Evolutionary conservation across 2,113 vertebrate genomes (phyloP).

Genomic region (Entelurus aequoreus): DNA sequence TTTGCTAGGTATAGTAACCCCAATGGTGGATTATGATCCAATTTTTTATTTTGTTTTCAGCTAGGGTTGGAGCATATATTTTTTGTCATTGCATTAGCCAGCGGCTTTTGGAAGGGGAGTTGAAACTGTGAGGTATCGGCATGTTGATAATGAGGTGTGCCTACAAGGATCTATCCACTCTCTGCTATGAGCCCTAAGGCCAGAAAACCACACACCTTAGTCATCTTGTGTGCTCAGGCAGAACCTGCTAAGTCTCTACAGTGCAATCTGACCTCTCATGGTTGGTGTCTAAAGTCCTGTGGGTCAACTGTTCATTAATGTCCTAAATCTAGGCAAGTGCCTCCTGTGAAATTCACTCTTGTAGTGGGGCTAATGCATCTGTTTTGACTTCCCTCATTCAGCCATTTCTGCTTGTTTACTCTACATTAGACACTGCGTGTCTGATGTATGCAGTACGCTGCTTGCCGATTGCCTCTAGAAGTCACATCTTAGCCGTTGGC

Average conservation of each 20-base stretch:
- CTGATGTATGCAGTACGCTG: neutral
- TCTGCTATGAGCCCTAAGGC: conserved; percentile 55
- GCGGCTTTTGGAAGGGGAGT: conserved; percentile 13
- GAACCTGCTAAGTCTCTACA: too few species aligned
- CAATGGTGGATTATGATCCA: neutral
- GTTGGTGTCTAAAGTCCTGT: too few species aligned
- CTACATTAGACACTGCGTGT: too few species aligned
- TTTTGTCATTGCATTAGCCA: conserved; percentile 21
- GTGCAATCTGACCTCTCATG: too few species aligned
- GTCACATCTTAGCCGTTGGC: conserved; percentile 41
- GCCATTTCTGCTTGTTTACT: too few species aligned
- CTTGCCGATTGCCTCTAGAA: conserved; percentile 27
- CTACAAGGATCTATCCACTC: conserved; percentile 52
- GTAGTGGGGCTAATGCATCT: neutral
- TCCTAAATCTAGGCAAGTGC: too few species aligned
- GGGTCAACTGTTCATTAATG: too few species aligned
- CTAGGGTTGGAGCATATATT: conserved; percentile 1
- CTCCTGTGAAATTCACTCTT: too few species aligned
- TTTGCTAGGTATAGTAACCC: too few species aligned
- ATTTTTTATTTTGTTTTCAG: conserved; percentile 1
- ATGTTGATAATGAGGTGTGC: conserved; percentile 51
- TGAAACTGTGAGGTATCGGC: conserved; percentile 21
- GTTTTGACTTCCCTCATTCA: neutral
- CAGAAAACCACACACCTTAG: conserved; percentile 56
- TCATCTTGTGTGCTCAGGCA: neutral